These are phyloP conservation scores for Shinisaurus crocodilurus DNA, from an alignment of 2,113 vertebrate species.

Conservation along the genomic window DNA sequence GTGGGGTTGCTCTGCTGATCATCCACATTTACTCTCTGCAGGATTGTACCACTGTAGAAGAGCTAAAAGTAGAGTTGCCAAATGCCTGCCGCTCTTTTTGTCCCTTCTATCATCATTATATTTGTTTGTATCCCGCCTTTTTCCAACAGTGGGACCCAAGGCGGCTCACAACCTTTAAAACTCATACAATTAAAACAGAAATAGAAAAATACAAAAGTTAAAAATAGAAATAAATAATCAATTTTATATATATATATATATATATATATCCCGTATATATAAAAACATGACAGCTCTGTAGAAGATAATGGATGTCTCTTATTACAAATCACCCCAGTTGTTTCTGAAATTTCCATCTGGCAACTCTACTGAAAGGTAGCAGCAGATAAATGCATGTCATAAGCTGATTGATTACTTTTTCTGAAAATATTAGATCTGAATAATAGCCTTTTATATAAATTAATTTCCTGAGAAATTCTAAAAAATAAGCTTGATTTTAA, in stretches of 20 bases:
- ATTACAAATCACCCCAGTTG: neutral
- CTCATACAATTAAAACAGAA: too few relatives aligned
- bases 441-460: slow-evolving; percentile 55
- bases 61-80: neutral
- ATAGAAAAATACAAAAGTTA: too few relatives aligned
- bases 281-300: neutral
- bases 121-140: too few relatives aligned
- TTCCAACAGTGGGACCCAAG: too few relatives aligned
- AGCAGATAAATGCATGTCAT: slow-evolving; percentile 63
- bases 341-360: slow-evolving; percentile 4
- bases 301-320: slow-evolving; percentile 3
- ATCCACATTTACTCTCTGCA: neutral
- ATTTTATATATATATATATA: too few relatives aligned
- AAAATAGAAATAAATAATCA: too few relatives aligned
- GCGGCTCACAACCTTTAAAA: too few relatives aligned
- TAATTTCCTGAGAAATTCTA: slow-evolving; percentile 59
- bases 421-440: slow-evolving; percentile 70
- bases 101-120: too few relatives aligned
- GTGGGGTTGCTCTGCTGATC: neutral
- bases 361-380: slow-evolving; percentile 55
- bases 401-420: slow-evolving; percentile 73
- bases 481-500: slow-evolving; percentile 68
- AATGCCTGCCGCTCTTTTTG: neutral
- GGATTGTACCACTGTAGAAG: neutral
- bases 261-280: too few relatives aligned